Evolutionary conservation across 2,113 vertebrate genomes (phyloP).

Genomic region (Dicentrarchus labrax): DNA sequence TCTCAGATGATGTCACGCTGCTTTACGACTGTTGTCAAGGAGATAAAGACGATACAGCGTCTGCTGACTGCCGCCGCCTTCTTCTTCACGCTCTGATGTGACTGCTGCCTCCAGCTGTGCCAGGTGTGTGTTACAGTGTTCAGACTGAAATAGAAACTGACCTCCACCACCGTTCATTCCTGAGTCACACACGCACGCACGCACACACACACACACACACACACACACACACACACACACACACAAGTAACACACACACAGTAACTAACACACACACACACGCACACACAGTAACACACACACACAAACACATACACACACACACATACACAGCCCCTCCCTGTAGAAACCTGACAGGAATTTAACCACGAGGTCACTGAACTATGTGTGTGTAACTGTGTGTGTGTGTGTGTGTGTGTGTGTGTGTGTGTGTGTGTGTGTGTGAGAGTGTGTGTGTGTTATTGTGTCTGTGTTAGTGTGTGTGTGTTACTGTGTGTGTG

Average conservation of each 20-base stretch:
- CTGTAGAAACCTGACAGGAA: too few relatives aligned
- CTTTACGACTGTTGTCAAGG: neutral
- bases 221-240: conserved; percentile 39
- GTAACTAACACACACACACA: too few relatives aligned
- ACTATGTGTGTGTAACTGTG: conserved; percentile 11
- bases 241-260: too few relatives aligned
- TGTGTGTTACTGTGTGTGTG: neutral
- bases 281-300: too few relatives aligned
- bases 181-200: conserved; percentile 59
- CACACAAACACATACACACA: too few relatives aligned
- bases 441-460: neutral
- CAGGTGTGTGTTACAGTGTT: neutral
- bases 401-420: conserved; percentile 21
- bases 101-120: conserved; percentile 56
- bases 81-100: neutral
- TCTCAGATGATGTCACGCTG: neutral
- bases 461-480: neutral
- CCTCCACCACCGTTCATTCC: conserved; percentile 86
- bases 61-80: neutral
- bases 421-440: conserved; percentile 3
- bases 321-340: too few relatives aligned
- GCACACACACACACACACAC: conserved; percentile 1
- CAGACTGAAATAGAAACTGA: conserved; percentile 90
- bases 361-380: too few relatives aligned
- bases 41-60: neutral